Conservation (phyloP, 1,140 invertebrate genomes). For the Coptotermes formosanus region DNA sequence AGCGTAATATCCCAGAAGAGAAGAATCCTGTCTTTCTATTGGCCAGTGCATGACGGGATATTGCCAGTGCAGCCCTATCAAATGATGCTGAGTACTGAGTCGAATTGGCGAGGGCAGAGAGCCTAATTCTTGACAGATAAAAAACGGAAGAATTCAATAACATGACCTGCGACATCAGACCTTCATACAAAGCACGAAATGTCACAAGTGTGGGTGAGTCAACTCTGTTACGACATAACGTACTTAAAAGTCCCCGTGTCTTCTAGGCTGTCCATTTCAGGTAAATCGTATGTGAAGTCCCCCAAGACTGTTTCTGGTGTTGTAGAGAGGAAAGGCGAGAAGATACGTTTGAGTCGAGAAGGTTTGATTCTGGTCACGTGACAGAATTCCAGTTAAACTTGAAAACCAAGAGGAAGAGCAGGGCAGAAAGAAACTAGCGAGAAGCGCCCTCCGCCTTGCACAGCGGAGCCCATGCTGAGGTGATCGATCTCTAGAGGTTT, state of each 20-base stretch:
- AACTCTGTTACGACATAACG: no score
- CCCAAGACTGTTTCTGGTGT: not conserved
- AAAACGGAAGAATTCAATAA: no score
- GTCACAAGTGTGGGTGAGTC: no score
- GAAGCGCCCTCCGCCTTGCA: not conserved
- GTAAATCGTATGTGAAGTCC: not conserved
- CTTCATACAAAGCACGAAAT: no score
- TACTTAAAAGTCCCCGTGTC: not conserved
- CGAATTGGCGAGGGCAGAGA: no score
- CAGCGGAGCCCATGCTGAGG: not conserved
- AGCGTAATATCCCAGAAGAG: no score
- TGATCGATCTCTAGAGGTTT: not conserved
- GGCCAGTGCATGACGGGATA: no score
- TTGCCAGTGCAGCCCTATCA: no score
- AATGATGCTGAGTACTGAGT: no score
- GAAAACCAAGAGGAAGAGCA: not conserved
- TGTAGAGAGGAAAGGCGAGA: not conserved
- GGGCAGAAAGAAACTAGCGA: not conserved
- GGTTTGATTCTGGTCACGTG: slow-evolving; percentile 9
- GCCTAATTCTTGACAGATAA: no score
- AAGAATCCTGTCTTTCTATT: no score
- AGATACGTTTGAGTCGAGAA: not conserved
- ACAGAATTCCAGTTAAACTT: not conserved
- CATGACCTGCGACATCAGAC: no score
- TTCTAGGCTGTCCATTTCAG: not conserved